Evolutionary conservation across 2,888 invertebrate species (phyloP).

Genomic region (Drosophila formosana): DNA sequence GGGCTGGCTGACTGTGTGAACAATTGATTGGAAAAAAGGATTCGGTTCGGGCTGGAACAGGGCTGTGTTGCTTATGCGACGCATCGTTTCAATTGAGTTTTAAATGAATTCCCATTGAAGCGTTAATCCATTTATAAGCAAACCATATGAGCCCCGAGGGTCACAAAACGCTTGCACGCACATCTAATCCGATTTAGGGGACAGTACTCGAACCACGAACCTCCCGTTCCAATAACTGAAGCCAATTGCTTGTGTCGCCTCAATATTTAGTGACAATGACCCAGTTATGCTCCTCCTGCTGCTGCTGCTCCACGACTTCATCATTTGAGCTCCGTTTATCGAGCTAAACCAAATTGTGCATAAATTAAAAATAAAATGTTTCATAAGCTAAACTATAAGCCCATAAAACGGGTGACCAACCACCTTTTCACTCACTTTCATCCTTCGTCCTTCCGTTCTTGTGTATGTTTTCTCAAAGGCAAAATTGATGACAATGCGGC

Average conservation of each 20-base stretch:
- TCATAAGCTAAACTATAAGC: constrained; percentile 67
- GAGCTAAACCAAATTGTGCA: constrained; percentile 65
- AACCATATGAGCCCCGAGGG: constrained; percentile 46
- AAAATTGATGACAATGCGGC: constrained; percentile 79
- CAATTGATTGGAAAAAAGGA: constrained; percentile 77
- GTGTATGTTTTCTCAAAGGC: constrained; percentile 53
- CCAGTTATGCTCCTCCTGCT: constrained; percentile 47
- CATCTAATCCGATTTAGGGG: constrained; percentile 71
- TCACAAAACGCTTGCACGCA: constrained; percentile 65
- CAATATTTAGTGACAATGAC: constrained; percentile 73
- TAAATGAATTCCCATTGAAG: constrained; percentile 77
- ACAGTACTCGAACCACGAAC: constrained; percentile 16
- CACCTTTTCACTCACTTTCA: constrained; percentile 43
- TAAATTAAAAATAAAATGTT: constrained; percentile 65
- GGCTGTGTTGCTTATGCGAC: constrained; percentile 23
- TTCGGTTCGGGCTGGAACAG: constrained; percentile 31
- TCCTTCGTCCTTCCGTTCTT: constrained; percentile 15
- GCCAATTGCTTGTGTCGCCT: constrained; percentile 70
- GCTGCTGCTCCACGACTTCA: neutral
- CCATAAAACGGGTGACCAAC: constrained; percentile 54
- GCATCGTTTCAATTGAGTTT: constrained; percentile 42
- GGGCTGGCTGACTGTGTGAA: constrained; percentile 59
- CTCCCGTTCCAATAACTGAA: constrained; percentile 7
- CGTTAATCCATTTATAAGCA: constrained; percentile 76
- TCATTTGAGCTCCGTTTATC: neutral